Evolutionary conservation across 2,113 vertebrate genomes (phyloP).

Genomic region (Coreoperca whiteheadi): DNA sequence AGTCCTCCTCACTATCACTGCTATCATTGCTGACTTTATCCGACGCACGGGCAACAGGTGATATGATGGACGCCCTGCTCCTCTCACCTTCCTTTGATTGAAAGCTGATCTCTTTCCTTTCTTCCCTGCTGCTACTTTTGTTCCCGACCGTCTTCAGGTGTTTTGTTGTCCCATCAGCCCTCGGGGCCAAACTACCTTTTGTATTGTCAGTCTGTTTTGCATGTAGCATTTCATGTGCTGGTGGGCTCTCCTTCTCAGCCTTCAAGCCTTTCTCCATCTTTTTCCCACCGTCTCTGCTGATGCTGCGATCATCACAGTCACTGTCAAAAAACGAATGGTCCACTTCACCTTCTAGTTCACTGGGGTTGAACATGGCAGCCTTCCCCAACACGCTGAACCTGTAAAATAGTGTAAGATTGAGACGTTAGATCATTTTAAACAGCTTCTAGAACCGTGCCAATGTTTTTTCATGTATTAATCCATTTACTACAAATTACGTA

Average conservation of each 20-base stretch:
- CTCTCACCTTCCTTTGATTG: slow-evolving; percentile 2
- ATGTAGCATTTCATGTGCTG: neutral
- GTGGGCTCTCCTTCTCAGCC: slow-evolving; percentile 1
- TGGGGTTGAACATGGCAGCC: slow-evolving; percentile 85
- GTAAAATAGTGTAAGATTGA: neutral
- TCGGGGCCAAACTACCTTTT: neutral
- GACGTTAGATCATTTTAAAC: neutral
- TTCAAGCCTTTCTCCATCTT: slow-evolving; percentile 26
- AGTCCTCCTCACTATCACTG: slow-evolving; percentile 63
- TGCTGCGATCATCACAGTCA: slow-evolving; percentile 83
- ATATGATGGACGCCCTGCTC: neutral
- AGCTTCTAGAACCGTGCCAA: neutral
- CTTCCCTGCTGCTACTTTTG: slow-evolving; percentile 1
- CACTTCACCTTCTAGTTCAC: slow-evolving; percentile 89
- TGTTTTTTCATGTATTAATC: neutral
- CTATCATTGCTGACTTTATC: slow-evolving; percentile 35
- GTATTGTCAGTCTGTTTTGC: slow-evolving; percentile 25
- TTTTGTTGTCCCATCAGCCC: slow-evolving; percentile 3
- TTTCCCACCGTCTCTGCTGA: slow-evolving; percentile 53
- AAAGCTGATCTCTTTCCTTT: neutral
- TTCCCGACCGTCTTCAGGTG: slow-evolving; percentile 7
- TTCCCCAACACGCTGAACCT: slow-evolving; percentile 12
- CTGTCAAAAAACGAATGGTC: slow-evolving; percentile 98
- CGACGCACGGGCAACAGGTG: slow-evolving; percentile 16
- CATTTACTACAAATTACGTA: neutral